Evolutionary conservation across 2,797 vertebrate genomes (phyloP).

Genomic region (Poecilia velifera): DNA sequence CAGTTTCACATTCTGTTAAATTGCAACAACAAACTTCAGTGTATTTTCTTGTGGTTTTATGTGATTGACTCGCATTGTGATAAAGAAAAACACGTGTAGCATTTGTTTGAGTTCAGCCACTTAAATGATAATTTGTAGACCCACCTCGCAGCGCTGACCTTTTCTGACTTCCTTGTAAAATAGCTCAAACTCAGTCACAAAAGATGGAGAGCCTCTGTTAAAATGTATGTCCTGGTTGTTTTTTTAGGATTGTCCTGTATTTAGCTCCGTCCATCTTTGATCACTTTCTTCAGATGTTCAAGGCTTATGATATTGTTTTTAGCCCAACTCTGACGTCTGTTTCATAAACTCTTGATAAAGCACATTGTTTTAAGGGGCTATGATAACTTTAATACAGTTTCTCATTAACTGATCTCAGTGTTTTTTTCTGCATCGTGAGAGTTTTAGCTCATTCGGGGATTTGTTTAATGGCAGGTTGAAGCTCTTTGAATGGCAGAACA

Average conservation of each 20-base stretch:
- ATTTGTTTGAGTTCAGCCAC: background rate
- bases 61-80: background rate
- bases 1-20: background rate
- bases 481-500: conserved; percentile 41
- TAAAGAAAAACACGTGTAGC: background rate
- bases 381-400: background rate
- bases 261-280: background rate
- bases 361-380: background rate
- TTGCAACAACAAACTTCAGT: background rate
- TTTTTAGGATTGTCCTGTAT: background rate
- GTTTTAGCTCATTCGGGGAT: background rate
- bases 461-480: conserved; percentile 42
- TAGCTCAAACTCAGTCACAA: background rate
- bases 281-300: background rate
- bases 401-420: background rate
- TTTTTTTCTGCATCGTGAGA: conserved; percentile 26
- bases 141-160: background rate
- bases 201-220: background rate
- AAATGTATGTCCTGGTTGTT: background rate
- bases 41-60: background rate
- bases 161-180: background rate
- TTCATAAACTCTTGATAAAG: background rate
- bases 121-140: background rate
- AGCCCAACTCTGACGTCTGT: background rate
- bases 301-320: background rate